Conservation (phyloP, 2,113 vertebrate species). For the Australoheros scitulus region DNA sequence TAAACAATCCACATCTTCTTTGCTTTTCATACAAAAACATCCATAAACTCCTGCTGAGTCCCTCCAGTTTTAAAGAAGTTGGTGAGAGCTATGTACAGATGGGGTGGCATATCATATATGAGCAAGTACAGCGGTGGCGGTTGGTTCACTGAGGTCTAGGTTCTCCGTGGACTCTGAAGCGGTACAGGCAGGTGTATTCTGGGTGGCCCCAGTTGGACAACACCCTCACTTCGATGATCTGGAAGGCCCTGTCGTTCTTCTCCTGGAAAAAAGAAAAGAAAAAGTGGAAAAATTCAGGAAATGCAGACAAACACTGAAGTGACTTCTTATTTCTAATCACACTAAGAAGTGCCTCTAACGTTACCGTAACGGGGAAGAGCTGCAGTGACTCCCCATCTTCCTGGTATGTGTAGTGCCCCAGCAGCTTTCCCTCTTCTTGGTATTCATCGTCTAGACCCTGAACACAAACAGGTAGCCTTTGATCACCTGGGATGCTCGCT, state of each 20-base stretch:
- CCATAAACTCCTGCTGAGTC: conserved; percentile 19
- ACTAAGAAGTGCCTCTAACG: neutral
- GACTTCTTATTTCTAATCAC: neutral
- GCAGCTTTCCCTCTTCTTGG: conserved; percentile 88
- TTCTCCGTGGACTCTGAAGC: conserved; percentile 88
- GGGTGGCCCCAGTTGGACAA: conserved; percentile 94
- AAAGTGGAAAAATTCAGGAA: neutral
- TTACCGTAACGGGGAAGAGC: conserved; percentile 86
- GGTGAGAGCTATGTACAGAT: conserved; percentile 69
- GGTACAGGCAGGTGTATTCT: conserved; percentile 94
- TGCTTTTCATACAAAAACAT: conserved; percentile 42
- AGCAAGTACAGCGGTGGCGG: neutral
- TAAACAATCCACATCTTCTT: conserved; percentile 26
- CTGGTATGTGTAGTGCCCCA: conserved; percentile 87
- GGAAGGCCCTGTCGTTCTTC: conserved; percentile 81
- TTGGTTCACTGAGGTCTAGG: conserved; percentile 63
- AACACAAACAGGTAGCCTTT: neutral
- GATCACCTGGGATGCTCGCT: neutral
- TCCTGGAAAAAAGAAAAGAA: conserved; percentile 72
- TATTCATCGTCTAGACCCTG: conserved; percentile 93
- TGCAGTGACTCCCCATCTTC: conserved; percentile 91
- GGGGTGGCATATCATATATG: conserved; percentile 39
- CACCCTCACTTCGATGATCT: conserved; percentile 92
- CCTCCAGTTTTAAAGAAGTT: conserved; percentile 24
- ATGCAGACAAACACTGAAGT: neutral